Conservation (phyloP, 2,113 vertebrate species). For the Ophiodon elongatus region DNA sequence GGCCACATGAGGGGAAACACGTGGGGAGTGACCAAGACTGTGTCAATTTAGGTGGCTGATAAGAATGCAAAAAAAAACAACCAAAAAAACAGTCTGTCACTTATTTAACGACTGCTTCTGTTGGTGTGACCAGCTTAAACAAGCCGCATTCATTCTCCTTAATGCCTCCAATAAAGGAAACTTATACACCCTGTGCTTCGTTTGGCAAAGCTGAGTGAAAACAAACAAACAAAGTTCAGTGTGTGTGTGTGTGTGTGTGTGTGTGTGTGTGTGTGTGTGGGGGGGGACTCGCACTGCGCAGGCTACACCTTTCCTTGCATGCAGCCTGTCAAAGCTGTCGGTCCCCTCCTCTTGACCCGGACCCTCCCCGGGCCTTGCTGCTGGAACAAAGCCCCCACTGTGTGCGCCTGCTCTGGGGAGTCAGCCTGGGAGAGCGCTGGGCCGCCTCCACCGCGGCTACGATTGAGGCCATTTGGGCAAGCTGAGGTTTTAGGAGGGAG, state of each 20-base stretch:
- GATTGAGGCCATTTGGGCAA: conserved; percentile 54
- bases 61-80: background rate
- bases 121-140: conserved; percentile 2
- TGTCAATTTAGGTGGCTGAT: background rate
- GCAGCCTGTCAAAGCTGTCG: conserved; percentile 56
- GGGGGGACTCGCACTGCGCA: conserved; percentile 2
- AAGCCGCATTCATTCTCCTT: conserved; percentile 13
- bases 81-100: background rate
- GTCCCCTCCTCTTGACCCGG: conserved; percentile 63
- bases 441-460: conserved; percentile 43
- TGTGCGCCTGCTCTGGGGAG: conserved; percentile 61
- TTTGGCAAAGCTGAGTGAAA: conserved; percentile 10
- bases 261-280: background rate
- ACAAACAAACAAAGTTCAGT: conserved; percentile 63
- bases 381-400: conserved; percentile 74
- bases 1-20: background rate
- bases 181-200: background rate
- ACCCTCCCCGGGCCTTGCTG: conserved; percentile 60
- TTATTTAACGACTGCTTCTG: background rate
- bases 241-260: background rate
- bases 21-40: background rate
- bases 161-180: conserved; percentile 14
- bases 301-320: conserved; percentile 54
- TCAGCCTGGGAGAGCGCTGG: conserved; percentile 51
- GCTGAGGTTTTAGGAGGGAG: conserved; percentile 45